Base-by-base conservation (phyloP, 2,888 invertebrate genomes). In the Pedicia rivosa region DNA sequence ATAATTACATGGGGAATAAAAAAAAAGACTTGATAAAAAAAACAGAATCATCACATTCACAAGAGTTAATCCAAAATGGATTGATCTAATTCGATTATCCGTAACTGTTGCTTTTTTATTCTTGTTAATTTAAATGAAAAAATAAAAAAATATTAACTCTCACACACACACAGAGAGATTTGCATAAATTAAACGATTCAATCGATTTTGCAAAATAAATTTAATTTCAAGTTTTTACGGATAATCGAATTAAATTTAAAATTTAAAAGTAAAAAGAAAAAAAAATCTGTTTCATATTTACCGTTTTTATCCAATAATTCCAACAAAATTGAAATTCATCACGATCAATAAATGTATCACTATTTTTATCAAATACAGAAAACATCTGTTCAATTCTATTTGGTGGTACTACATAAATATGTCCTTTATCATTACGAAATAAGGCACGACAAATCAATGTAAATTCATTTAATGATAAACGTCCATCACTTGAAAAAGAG, bases 231-330 rank as follows among this genome's bases (percentile, higher is more conserved):
- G n/a, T n/a, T n/a, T n/a, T n/a, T n/a, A n/a, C n/a, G n/a, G n/a
- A n/a, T 4, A 22, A 20, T 22, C n/a, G 14, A 13, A 2, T 27
- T 5, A 9, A 8, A 17, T 14, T 14, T 6, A 10, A 15, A 35
- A 26, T 8, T 17, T 9, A 15, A 26, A 16, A 35, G 5, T 5
- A 35, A 35, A 27, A 16, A 35, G 16, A 20, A 14, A 34, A 26
- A n/a, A 28, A 19, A 14, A 27, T 12, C 36, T 37, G 36, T 36
- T 40, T 42, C 35, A 38, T 39, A 62, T 72, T 68, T 54, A 81
- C 81, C 51, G 80, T 76, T 72, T 86, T 86, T 44, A 88, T 84
- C 87, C 87, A 88, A 50, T 79, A 78, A 59, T 83, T 80, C 87
- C 87, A 88, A 55, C 87, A 87, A 54, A 79, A 73, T 38, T 75